phyloP scores from a whole-genome alignment of 2,888 invertebrate genomes.

The Calameuta filiformis region DNA sequence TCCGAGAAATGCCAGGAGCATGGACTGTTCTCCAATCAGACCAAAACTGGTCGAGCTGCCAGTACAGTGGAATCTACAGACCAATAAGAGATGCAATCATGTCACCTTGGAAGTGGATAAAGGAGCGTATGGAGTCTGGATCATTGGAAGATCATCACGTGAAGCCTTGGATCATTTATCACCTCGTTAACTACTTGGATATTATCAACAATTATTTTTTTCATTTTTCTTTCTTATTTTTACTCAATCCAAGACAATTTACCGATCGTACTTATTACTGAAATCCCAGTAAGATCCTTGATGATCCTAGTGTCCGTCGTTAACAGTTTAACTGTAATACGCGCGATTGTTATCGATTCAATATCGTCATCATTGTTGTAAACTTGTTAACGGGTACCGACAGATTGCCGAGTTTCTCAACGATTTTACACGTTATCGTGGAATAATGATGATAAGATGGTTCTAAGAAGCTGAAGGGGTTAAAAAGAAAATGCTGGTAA shows the following conservation, averaged over 20 bases:
- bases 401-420: slow-evolving; percentile 26
- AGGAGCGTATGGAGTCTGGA: background rate
- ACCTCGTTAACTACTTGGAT: background rate
- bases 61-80: slow-evolving; percentile 32
- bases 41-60: slow-evolving; percentile 18
- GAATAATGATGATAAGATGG: slow-evolving; percentile 53
- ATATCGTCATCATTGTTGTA: slow-evolving; percentile 38
- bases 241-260: background rate
- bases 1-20: background rate
- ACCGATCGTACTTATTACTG: background rate
- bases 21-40: slow-evolving; percentile 28
- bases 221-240: background rate
- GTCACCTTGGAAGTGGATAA: slow-evolving; percentile 29
- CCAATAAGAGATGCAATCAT: slow-evolving; percentile 47
- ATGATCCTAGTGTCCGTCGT: background rate
- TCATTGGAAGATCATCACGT: background rate
- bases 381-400: background rate
- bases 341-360: slow-evolving; percentile 38
- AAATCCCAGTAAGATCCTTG: background rate
- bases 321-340: background rate
- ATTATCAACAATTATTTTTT: background rate
- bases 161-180: background rate
- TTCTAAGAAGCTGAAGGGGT: background rate
- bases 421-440: slow-evolving; percentile 52
- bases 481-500: background rate